Evolutionary conservation across 53 echinoderm and acorn worm species (phyloP).

Genomic region (Holothuria scabra): DNA sequence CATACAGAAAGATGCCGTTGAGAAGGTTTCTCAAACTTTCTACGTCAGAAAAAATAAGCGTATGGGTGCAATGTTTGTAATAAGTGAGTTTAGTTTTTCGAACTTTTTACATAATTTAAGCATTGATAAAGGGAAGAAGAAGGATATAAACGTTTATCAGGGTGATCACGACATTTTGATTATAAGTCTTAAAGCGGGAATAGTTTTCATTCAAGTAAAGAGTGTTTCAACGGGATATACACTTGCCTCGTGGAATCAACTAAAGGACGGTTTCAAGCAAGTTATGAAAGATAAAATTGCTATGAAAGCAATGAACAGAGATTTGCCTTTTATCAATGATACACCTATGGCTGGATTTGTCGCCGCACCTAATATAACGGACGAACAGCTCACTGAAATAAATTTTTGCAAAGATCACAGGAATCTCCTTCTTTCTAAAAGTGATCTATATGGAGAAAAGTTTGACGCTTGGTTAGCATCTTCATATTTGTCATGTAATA

Average conservation of each 20-base stretch:
- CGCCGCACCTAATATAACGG: neutral
- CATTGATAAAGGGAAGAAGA: neutral
- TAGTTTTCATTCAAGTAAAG: slow-evolving; percentile 32
- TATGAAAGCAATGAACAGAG: slow-evolving; percentile 36
- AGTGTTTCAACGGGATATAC: neutral
- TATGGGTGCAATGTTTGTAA: slow-evolving; percentile 1
- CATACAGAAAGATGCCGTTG: slow-evolving; percentile 28
- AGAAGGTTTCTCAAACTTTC: slow-evolving; percentile 2
- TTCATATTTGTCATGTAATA: neutral
- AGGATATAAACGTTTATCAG: neutral
- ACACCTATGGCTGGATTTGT: neutral
- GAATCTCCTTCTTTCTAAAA: neutral
- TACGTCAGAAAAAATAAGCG: neutral
- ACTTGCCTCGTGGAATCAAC: neutral
- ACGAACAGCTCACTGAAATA: neutral
- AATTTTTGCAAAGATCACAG: neutral
- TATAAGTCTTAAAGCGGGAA: neutral
- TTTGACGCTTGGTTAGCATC: neutral
- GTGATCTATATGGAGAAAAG: neutral
- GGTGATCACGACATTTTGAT: slow-evolving; percentile 40
- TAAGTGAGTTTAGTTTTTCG: slow-evolving; percentile 17
- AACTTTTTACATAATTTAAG: neutral
- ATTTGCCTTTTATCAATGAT: neutral
- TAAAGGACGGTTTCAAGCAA: slow-evolving; percentile 12
- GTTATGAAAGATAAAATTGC: slow-evolving; percentile 12